Evolutionary conservation across 2,797 vertebrate genomes (phyloP).

Genomic region (Silurus aristotelis): DNA sequence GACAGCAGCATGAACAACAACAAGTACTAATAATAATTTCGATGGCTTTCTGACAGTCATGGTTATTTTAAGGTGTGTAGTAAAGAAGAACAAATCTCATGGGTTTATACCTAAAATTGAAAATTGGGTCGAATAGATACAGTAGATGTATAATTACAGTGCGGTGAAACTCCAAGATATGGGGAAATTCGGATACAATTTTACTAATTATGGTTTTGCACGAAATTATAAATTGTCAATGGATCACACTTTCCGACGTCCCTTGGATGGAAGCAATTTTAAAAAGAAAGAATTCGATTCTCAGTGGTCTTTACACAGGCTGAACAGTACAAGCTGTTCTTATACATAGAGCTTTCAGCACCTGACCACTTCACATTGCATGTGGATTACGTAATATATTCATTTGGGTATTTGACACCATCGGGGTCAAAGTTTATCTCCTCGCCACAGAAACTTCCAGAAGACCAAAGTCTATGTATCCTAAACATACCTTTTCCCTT

Average conservation of each 20-base stretch:
- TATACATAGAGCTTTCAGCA: background rate
- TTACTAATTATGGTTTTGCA: background rate
- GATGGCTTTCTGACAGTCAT: background rate
- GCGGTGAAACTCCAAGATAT: background rate
- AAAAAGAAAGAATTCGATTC: background rate
- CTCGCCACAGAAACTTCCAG: background rate
- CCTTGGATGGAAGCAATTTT: background rate
- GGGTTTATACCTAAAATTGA: background rate
- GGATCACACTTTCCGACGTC: background rate
- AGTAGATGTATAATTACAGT: background rate
- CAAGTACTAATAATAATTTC: background rate
- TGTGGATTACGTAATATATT: background rate
- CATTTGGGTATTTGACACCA: background rate
- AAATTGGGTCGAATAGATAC: background rate
- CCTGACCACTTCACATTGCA: background rate
- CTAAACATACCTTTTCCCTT: background rate
- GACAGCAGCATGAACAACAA: background rate
- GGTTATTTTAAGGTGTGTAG: background rate
- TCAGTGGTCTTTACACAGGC: background rate
- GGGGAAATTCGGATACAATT: background rate
- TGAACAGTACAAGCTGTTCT: background rate
- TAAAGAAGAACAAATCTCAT: background rate
- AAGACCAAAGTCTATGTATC: slow-evolving; percentile 27
- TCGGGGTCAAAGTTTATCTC: slow-evolving; percentile 22
- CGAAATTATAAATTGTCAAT: background rate